phyloP scores from a whole-genome alignment of 1,140 invertebrate genomes.

The Drosophila ogumai region DNA sequence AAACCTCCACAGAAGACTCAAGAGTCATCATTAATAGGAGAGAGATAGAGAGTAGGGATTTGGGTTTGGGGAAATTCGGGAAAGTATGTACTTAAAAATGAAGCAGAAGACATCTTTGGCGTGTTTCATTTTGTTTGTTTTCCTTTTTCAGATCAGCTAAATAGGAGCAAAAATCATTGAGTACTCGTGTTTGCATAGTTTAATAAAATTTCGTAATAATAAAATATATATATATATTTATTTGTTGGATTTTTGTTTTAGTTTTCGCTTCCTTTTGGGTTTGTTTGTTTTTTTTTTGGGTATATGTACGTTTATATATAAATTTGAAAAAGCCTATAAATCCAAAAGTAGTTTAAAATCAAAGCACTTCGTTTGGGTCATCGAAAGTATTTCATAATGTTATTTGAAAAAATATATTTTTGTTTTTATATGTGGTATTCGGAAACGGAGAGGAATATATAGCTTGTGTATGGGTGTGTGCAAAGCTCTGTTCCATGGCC shows the following conservation, averaged over 20 bases:
- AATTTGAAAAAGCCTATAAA: conserved; percentile 81
- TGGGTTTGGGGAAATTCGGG: conserved; percentile 7
- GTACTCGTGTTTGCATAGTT: conserved; percentile 77
- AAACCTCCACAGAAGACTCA: conserved; percentile 18
- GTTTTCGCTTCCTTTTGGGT: conserved; percentile 23
- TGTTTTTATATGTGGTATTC: conserved; percentile 24
- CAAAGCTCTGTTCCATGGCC: conserved; percentile 54
- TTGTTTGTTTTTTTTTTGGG: conserved; percentile 21
- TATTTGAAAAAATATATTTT: conserved; percentile 33
- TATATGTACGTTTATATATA: conserved; percentile 68
- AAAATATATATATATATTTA: conserved; percentile 71
- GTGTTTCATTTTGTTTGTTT: conserved; percentile 49
- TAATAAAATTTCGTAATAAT: conserved; percentile 80
- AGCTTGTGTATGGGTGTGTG: conserved; percentile 17
- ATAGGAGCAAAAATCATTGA: conserved; percentile 80
- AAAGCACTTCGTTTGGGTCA: conserved; percentile 66
- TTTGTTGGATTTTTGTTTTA: conserved; percentile 34
- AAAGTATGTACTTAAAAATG: conserved; percentile 72
- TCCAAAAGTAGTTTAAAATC: conserved; percentile 71
- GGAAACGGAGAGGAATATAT: conserved; percentile 39
- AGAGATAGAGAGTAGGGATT: conserved; percentile 3
- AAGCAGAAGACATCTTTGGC: conserved; percentile 83
- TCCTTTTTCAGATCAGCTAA: conserved; percentile 68
- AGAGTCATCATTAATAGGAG: conserved; percentile 4
- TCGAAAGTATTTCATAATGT: conserved; percentile 39